Percentiles rank a stretch among this genome's conserved stretches.
These are phyloP conservation scores for Neosilurus mollespiculum DNA, from an alignment of 2,797 vertebrate species.

Conservation along the genomic window DNA sequence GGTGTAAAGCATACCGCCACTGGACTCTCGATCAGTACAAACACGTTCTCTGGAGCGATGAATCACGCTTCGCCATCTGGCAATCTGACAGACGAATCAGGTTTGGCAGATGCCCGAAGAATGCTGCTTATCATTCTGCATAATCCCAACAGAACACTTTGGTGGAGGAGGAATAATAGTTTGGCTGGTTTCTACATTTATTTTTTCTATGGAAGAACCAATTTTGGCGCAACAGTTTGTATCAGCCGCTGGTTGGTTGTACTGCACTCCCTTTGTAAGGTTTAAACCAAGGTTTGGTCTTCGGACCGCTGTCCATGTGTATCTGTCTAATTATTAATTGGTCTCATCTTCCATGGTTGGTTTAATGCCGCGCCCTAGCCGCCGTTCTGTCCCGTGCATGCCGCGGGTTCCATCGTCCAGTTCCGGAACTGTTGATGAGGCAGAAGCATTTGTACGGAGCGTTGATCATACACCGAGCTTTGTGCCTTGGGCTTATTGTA, in stretches of 20 bases:
- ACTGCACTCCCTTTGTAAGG: not conserved
- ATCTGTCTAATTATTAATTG: not conserved
- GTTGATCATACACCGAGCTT: not conserved
- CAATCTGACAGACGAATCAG: conserved; percentile 10
- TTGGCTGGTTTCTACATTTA: not conserved
- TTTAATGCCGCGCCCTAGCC: not conserved
- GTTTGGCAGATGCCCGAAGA: conserved; percentile 24
- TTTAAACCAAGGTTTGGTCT: not conserved
- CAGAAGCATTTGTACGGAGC: not conserved
- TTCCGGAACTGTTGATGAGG: not conserved
- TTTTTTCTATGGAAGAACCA: not conserved
- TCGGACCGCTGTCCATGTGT: not conserved
- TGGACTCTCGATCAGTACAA: conserved; percentile 13
- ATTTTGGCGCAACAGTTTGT: not conserved
- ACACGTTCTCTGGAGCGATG: conserved; percentile 18
- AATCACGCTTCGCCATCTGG: conserved; percentile 25
- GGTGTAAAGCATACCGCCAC: conserved; percentile 1
- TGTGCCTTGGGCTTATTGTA: not conserved
- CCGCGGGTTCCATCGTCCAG: not conserved
- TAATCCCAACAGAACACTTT: conserved; percentile 1
- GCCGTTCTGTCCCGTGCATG: too few species aligned
- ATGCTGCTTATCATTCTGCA: not conserved
- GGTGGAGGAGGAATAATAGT: conserved; percentile 19
- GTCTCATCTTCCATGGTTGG: not conserved
- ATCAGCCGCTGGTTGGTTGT: not conserved